Evolutionary conservation across 2,797 vertebrate species (phyloP), one percentile per base, ranked within the genome.

Genomic region (Staurois parvus): DNA sequence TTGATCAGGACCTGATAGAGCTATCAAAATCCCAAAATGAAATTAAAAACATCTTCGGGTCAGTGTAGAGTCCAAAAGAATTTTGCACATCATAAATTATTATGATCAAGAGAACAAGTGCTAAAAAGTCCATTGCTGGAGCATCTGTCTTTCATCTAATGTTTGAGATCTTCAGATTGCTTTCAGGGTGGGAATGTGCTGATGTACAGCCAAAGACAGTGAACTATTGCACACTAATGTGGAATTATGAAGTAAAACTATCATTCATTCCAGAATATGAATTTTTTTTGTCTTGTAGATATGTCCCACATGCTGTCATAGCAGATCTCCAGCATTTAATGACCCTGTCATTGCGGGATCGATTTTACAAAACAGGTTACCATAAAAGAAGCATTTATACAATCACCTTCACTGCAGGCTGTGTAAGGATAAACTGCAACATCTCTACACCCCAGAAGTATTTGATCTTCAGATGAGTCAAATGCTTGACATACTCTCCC

Each of bases 101-200:
- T 64, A 37, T 24, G 40, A 48, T 29, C 67, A 59, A 48, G 45
- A 76, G 30, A 76, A 83, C 72, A 68, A 68, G 45, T 76, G 72
- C 73, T 37, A 69, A 83, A 19, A 59, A 42, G 30, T 17, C 62
- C 37, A 76, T 52, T 10, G 13, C 19, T 4, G 3, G 26, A 19
- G 64, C 81, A 84, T 84, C 81, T 84, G 81, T 76, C 81, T 84
- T 76, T 84, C 81, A 84, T 84, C 81, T 76, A 40, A 24, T 69
- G 21, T 70, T 76, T 59, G 64, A 84, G 81, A 67, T 76, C 29
- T 34, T 48, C 62, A 52, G 40, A 83, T 73, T 83, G 72, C 34
- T 75, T 52, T 8, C 81, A 68, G 72, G 81, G 73, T 56, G 73
- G 81, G 73, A 84, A 76, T 76, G 40, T 68, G 29, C 64, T 76